phyloP scores from a whole-genome alignment of 1,140 invertebrate genomes.

The Papilio polyxenes region DNA sequence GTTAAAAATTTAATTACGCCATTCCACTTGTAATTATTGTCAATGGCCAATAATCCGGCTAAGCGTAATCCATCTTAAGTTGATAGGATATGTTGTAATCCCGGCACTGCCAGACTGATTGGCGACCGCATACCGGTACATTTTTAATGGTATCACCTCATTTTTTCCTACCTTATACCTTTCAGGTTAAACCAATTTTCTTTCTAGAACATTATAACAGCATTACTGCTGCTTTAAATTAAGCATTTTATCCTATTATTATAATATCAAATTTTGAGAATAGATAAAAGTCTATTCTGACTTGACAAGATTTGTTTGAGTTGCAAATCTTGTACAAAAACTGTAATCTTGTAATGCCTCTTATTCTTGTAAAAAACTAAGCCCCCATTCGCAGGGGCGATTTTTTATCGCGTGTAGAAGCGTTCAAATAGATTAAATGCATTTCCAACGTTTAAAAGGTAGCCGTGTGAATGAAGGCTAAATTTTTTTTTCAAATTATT shows the following conservation, averaged over 20 bases:
- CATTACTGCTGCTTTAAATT: background rate
- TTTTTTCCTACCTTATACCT: constrained; percentile 6
- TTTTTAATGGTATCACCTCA: constrained; percentile 22
- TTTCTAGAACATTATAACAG: constrained; percentile 16
- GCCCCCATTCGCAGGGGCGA: no score
- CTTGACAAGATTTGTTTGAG: no score
- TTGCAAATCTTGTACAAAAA: no score
- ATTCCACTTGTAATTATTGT: constrained; percentile 22
- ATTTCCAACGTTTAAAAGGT: no score
- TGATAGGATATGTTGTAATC: constrained; percentile 22
- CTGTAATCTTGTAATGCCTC: no score
- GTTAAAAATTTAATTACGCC: background rate
- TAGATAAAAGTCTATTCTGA: background rate
- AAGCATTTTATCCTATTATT: background rate
- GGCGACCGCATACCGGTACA: constrained; percentile 18
- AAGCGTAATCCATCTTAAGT: constrained; percentile 17
- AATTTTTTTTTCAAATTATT: no score
- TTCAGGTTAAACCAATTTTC: constrained; percentile 15
- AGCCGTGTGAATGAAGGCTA: no score
- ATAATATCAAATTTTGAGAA: background rate
- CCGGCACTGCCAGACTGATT: constrained; percentile 12
- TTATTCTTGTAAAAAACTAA: no score
- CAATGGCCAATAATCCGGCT: constrained; percentile 23
- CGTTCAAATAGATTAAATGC: no score
- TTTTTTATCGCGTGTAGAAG: no score